Base-by-base conservation (phyloP, 2,797 vertebrate species). In the Hydrophis major region DNA sequence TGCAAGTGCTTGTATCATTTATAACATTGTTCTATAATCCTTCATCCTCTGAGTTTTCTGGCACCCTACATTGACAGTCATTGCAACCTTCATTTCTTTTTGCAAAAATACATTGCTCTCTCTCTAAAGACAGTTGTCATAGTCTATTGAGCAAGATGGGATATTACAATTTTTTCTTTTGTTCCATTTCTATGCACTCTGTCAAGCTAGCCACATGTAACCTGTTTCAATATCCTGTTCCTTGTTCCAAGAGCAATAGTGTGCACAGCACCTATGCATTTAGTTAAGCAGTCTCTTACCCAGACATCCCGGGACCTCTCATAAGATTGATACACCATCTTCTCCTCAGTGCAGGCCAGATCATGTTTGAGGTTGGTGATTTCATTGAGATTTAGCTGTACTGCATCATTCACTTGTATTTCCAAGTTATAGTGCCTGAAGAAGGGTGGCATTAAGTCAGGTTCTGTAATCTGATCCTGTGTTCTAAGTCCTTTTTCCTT, bases 301-400 rank as follows among this genome's bases (percentile, higher is more conserved):
- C 96, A 96, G 57, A 95, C 94, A 55, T 96, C 97, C 56, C 96
- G 95, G 92, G 94, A 91, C 88, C 86, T 95, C 89, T 97, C 93
- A 13, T 96, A 96, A 66, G 95, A 96, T 93, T 97, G 89, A 69
- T 95, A 96, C 47, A 89, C 95, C 93, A 96, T 95, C 92, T 94
- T 97, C 94, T 97, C 96, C 86, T 96, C 92, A 0, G 89, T 86
- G n/a, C 61, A 95, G 25, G 95, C 95, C 94, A 96, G 92, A 25
- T 91, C 93, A 47, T 96, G 95, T 60, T 93, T 95, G 90, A 96
- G 93, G n/a, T n/a, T 20, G 87, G 69, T 94, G 69, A 96, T 94
- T 66, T 96, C 95, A 37, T 94, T 90, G 94, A 94, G 87, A 57
- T 95, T 90, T 7, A 61, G 89, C 88, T 96, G 95, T 12, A 96